Evolutionary conservation across 2,888 invertebrate genomes (phyloP), one percentile per base, ranked within the genome.

Genomic region (Coelopa pilipes): DNA sequence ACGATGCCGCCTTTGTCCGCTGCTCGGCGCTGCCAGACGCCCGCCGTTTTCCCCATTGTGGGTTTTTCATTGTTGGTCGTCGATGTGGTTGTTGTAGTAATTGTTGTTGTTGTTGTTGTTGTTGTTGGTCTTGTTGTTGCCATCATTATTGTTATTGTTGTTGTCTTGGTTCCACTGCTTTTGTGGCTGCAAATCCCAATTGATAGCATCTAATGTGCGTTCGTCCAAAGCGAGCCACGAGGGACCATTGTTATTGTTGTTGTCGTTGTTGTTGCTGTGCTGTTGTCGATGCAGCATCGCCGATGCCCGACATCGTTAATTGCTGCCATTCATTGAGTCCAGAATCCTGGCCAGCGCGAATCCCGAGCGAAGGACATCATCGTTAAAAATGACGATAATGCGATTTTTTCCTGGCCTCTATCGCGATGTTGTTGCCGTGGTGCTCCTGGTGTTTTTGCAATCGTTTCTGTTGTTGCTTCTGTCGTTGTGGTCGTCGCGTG

Each of bases 311-410:
- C 47, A 19, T 46, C 65, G 65, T 47, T 65, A 65, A 65, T 65
- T 65, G 65, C 65, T 65, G 65, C 46, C 65, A 65, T 65, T 65
- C 65, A 65, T 65, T 45, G 45, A 47, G 65, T 17, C n/a, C 65
- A 11, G 65, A 73, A 74, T 76, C 55, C 47, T 34, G 34, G 34
- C 34, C 34, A 34, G 7, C 34, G 7, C 34, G 34, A 34, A 34
- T 34, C 34, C 34, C 7, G 34, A 7, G 63, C 19, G 19, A 66
- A 69, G 55, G 46, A 74, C 72, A 59, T 62, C 65, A 65, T 53
- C 65, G 62, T 63, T 65, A 65, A 47, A 65, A 65, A 65, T 65
- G 46, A 65, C 46, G 65, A 65, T 65, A 17, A 47, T 65, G 65
- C 65, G 47, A 46, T 15, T 15, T 46, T 65, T 65, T 65, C 46